Evolutionary conservation across 2,797 vertebrate species (phyloP).

Genomic region (Acanthurus lineatus): DNA sequence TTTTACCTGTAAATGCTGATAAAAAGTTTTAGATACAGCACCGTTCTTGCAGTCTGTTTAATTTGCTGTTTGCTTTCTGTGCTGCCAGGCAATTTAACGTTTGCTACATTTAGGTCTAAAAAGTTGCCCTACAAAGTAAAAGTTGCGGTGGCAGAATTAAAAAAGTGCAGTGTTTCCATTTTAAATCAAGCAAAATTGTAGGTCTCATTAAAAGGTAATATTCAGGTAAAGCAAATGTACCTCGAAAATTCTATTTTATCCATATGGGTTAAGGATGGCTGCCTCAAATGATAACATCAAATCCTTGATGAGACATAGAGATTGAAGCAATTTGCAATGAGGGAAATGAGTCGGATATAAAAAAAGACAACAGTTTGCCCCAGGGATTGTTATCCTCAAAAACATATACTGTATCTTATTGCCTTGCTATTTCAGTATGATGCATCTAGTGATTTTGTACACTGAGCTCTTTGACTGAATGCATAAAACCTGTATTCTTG

Average conservation of each 20-base stretch:
- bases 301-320: conserved; percentile 55
- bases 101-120: conserved; percentile 22
- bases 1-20: conserved; percentile 27
- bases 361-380: conserved; percentile 37
- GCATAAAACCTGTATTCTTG: conserved; percentile 34
- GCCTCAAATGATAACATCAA: conserved; percentile 51
- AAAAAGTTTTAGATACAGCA: conserved; percentile 18
- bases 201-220: conserved; percentile 52
- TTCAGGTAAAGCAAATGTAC: conserved; percentile 53
- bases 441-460: conserved; percentile 42
- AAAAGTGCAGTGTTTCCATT: conserved; percentile 43
- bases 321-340: conserved; percentile 49
- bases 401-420: conserved; percentile 43
- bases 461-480: conserved; percentile 47
- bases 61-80: conserved; percentile 27
- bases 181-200: conserved; percentile 41
- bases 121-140: conserved; percentile 20
- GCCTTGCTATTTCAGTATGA: conserved; percentile 43
- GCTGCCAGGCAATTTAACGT: conserved; percentile 17
- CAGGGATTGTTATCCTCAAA: conserved; percentile 52
- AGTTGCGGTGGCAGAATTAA: conserved; percentile 11
- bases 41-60: conserved; percentile 20
- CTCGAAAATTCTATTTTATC: conserved; percentile 51
- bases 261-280: conserved; percentile 16
- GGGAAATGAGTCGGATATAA: conserved; percentile 58